phyloP scores from a whole-genome alignment of 2,797 vertebrate genomes.

The Lagorchestes hirsutus region DNA sequence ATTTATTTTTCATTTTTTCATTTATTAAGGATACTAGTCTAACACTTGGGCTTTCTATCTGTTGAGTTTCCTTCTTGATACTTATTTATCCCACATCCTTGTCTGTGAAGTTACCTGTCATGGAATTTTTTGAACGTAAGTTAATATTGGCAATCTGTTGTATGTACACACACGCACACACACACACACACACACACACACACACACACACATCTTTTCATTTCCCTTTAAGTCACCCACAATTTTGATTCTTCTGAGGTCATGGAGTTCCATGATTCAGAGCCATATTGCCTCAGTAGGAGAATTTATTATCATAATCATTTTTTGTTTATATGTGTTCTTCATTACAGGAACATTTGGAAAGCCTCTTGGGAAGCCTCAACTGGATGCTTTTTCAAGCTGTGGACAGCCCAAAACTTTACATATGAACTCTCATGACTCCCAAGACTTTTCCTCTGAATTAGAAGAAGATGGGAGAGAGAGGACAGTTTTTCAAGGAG shows the following conservation, averaged over 20 bases:
- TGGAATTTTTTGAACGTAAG: neutral
- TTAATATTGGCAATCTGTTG: neutral
- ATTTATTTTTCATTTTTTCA: neutral
- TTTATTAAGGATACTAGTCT: neutral
- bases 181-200: neutral
- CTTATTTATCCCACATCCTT: neutral
- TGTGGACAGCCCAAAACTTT: slow-evolving; percentile 82
- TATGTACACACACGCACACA: too few species aligned
- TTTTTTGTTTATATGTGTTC: slow-evolving; percentile 3
- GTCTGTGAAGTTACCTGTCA: neutral
- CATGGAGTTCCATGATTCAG: neutral
- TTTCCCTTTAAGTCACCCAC: neutral
- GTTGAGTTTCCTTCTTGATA: neutral
- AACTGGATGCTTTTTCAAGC: slow-evolving; percentile 85
- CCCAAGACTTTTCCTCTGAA: slow-evolving; percentile 87
- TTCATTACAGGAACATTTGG: slow-evolving; percentile 94
- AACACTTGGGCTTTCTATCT: neutral
- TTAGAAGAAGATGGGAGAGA: slow-evolving; percentile 84
- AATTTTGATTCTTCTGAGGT: neutral
- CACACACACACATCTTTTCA: neutral
- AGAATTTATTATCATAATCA: neutral
- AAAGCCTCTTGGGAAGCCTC: slow-evolving; percentile 92
- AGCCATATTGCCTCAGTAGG: neutral
- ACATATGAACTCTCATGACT: slow-evolving; percentile 85
- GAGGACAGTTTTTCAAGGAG: slow-evolving; percentile 83